Base-by-base conservation (phyloP, 2,797 vertebrate species). In the Salmo trutta region DNA sequence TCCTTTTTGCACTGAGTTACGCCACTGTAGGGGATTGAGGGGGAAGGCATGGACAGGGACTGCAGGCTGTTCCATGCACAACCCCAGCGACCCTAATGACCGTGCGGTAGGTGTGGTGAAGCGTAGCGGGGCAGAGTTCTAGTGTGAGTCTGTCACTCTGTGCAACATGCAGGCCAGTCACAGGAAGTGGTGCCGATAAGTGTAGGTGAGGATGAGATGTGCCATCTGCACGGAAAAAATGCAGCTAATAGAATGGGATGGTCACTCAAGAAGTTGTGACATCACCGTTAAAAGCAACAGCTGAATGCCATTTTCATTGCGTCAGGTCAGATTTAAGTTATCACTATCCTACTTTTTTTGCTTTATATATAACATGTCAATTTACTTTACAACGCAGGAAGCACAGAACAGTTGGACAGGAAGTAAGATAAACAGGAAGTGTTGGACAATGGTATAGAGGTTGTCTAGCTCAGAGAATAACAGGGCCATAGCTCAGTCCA, bases 341-440 rank as follows among this genome's bases (percentile, higher is more conserved):
- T 47, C 41, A 14, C 10, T 47, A 47, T 47, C 41, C 10, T 47
- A 47, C 10, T 47, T 47, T 12, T 14, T 64, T 24, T 27, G 8
- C 59, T 64, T 64, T 27, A 62, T 3, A 21, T 64, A 12, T 24
- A 27, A 31, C 17, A 74, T 65, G 71, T 14, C 21, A 27, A 6
- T 56, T 29, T 56, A n/a, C 21, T 66, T 47, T 19, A 16, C 52
- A 75, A 31, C 12, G 15, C 15, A 53, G 19, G 47, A 27, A 53
- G 59, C 56, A 71, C 5, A 51, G 54, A 52, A 24, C 12, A 21
- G 27, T 68, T 56, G n/a, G 17, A 72, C 56, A 77, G 67, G 47
- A 29, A 71, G 36, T n/a, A 3, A 75, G 27, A 41, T 21, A 1
- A 82, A 81, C 27, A 53, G 71, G 71, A 72, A 29, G 27, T 53